A percentile compares a stretch with the other conserved stretches of the same genome.
Evolutionary conservation across 2,113 vertebrate species (phyloP).

Genomic region (Lamprotornis superbus): DNA sequence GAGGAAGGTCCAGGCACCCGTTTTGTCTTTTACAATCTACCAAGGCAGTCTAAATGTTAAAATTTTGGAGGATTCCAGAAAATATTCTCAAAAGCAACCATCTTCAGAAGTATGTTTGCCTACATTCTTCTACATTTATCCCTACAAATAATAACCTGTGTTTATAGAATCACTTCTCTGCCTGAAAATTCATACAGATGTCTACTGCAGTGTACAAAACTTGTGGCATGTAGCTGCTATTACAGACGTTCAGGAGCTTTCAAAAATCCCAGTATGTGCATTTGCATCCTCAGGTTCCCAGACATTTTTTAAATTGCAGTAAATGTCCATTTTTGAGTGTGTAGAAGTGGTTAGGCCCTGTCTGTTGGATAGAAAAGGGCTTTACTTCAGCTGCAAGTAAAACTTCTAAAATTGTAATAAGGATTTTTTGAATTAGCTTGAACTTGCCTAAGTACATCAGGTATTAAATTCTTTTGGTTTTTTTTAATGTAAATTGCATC

Average conservation of each 20-base stretch:
- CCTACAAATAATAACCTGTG: not conserved
- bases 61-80: not conserved
- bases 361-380: not conserved
- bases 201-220: rapidly evolving
- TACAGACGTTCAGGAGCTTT: not conserved
- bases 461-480: not conserved
- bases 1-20: not conserved
- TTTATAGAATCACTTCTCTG: not conserved
- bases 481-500: not conserved
- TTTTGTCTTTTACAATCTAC: not conserved
- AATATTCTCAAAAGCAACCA: not conserved
- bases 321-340: not conserved
- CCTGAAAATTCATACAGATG: not conserved
- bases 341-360: not conserved
- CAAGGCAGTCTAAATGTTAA: not conserved
- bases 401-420: not conserved
- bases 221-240: not conserved
- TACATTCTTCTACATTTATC: not conserved
- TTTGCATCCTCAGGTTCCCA: not conserved
- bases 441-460: not conserved
- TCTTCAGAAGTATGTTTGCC: not conserved
- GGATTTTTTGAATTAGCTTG: not conserved
- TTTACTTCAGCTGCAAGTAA: not conserved
- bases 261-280: not conserved
- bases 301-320: not conserved